A percentile compares a stretch with the other conserved stretches of the same genome.
Conservation (phyloP, 1,140 invertebrate genomes). For the Aphis gossypii region DNA sequence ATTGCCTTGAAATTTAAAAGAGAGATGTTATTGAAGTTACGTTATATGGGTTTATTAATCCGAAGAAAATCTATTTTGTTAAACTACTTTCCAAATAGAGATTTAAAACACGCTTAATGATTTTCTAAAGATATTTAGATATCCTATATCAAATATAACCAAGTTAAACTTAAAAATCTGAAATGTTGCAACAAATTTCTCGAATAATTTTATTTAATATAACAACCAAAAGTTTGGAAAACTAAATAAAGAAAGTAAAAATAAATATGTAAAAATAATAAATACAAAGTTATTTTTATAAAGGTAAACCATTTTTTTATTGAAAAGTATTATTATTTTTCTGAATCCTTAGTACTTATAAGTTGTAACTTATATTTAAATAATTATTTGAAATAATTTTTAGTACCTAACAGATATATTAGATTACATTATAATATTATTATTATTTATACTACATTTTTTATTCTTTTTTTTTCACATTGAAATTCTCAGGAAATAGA, state of each 20-base stretch:
- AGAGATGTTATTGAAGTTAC: not conserved
- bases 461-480: too few species aligned
- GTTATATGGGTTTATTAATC: not conserved
- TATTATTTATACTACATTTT: too few species aligned
- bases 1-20: not conserved
- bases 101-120: not conserved
- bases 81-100: slow-evolving; percentile 11
- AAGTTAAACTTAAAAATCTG: not conserved
- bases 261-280: not conserved
- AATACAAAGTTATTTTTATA: not conserved
- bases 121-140: slow-evolving; percentile 21
- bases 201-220: not conserved
- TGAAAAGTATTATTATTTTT: not conserved
- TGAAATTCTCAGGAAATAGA: too few species aligned
- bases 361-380: too few species aligned
- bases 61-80: not conserved
- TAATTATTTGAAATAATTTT: too few species aligned
- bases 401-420: too few species aligned
- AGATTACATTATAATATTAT: too few species aligned
- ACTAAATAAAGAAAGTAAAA: not conserved
- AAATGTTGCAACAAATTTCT: not conserved
- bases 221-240: not conserved
- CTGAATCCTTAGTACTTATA: too few species aligned
- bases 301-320: not conserved
- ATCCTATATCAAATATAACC: not conserved